A percentile compares a stretch with the other conserved stretches of the same genome.
These are phyloP conservation scores for Eciton burchellii DNA, from an alignment of 1,140 invertebrate genomes.

Conservation along the genomic window DNA sequence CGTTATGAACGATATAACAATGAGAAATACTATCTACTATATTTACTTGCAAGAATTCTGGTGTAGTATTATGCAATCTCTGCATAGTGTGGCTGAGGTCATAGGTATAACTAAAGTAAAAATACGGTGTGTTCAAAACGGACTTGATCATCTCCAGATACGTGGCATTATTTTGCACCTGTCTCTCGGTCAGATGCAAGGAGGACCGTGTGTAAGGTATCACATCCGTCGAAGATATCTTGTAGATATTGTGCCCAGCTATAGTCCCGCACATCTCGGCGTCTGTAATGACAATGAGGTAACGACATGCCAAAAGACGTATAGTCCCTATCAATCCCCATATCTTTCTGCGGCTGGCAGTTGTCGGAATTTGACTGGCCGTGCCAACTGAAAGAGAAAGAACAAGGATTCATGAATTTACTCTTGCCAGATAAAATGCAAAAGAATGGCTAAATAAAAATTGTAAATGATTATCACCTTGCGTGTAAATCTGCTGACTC, in stretches of 20 bases:
- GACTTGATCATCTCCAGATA: conserved; percentile 94
- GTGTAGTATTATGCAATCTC: conserved; percentile 93
- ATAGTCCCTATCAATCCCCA: conserved; percentile 96
- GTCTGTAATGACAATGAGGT: conserved; percentile 96
- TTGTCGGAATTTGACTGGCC: conserved; percentile 87
- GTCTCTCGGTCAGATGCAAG: conserved; percentile 93
- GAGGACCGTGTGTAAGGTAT: conserved; percentile 94
- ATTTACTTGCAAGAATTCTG: conserved; percentile 91
- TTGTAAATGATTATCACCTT: conserved; percentile 86
- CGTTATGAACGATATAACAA: not conserved
- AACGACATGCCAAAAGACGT: conserved; percentile 93
- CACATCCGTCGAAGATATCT: conserved; percentile 93
- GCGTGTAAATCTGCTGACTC: conserved; percentile 88
- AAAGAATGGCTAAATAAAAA: no score
- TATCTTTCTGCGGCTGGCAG: conserved; percentile 90
- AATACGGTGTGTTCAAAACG: conserved; percentile 92
- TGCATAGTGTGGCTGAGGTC: conserved; percentile 97
- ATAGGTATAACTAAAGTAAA: conserved; percentile 97
- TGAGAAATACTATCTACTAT: not conserved
- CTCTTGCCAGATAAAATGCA: no score
- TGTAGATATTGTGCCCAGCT: conserved; percentile 94
- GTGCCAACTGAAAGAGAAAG: conserved; percentile 83
- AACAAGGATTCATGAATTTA: conserved; percentile 12
- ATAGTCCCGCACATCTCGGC: conserved; percentile 94
- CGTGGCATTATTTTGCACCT: conserved; percentile 91